phyloP scores from a whole-genome alignment of 2,113 vertebrate genomes.

The Delphinus delphis region DNA sequence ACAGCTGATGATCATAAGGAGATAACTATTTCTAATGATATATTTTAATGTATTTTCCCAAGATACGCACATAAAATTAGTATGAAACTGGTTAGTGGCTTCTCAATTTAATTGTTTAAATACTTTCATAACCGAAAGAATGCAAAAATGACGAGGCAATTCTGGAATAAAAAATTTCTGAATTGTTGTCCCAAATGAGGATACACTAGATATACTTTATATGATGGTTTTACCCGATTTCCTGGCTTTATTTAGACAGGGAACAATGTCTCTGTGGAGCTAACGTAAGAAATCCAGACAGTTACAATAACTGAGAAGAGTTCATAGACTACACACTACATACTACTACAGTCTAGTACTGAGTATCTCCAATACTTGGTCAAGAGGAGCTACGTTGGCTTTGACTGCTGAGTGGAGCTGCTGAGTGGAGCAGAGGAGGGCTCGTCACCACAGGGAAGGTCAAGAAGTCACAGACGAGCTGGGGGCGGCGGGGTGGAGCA shows the following conservation, averaged over 20 bases:
- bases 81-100: background rate
- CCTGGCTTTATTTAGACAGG: background rate
- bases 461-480: background rate
- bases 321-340: background rate
- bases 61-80: conserved; percentile 1
- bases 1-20: conserved; percentile 2
- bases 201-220: background rate
- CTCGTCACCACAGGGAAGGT: background rate
- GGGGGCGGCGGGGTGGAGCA: background rate
- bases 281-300: background rate
- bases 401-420: background rate
- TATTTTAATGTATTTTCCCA: conserved; percentile 30
- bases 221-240: background rate
- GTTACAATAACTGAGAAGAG: background rate
- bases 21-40: background rate
- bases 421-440: background rate
- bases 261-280: background rate
- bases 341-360: too few species aligned
- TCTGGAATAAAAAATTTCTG: background rate
- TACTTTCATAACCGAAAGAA: conserved; percentile 6
- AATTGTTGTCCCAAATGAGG: background rate
- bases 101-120: conserved; percentile 41
- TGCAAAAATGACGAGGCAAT: background rate
- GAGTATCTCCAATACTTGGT: background rate
- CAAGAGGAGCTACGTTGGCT: background rate